Evolutionary conservation across 2,888 invertebrate genomes (phyloP), one percentile per base, ranked within the genome.

Genomic region (Nebria salina): DNA sequence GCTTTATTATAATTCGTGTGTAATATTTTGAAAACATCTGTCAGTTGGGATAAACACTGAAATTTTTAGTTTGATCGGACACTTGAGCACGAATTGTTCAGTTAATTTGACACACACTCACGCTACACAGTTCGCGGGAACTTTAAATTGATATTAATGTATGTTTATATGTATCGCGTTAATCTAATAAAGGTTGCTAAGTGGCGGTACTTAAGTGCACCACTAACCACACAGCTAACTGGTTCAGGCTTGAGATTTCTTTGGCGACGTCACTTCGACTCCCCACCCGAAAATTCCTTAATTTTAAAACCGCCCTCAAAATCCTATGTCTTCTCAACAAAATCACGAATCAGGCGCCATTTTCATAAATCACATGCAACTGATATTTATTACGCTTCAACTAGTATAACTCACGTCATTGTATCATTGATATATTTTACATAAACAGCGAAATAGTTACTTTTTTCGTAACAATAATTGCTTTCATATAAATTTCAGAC

Each of bases 61-160:
- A 25, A 26, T 72, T 20, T 72, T 41, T 26, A 41, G 41, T 73
- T 73, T 73, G 43, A 73, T 73, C 20, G 20, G 70, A 70, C 25
- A 70, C 70, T 26, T 41, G 43, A 73, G 43, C 41, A 13, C 43
- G 73, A 15, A 73, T 73, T 73, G 73, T 73, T 73, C 43, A 68
- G 41, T 73, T 73, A 73, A 73, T 73, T 73, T 73, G 73, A 73
- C 73, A 75, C 75, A 25, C 41, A 74, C 66, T 77, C 65, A 65
- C 65, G 64, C 73, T 72, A 74, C 78, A 78, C 65, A 65, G 42
- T 54, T 54, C 54, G 54, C 54, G 54, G 54, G 54, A 15, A 64
- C 26, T 70, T 84, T 82, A 87, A 87, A 87, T 87, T 87, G 85
- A 87, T 86, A 88, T 88, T 87, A 87, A 88, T 88, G 87, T 85